Conservation (phyloP, 2,888 invertebrate species). For the Thelaira solivaga region DNA sequence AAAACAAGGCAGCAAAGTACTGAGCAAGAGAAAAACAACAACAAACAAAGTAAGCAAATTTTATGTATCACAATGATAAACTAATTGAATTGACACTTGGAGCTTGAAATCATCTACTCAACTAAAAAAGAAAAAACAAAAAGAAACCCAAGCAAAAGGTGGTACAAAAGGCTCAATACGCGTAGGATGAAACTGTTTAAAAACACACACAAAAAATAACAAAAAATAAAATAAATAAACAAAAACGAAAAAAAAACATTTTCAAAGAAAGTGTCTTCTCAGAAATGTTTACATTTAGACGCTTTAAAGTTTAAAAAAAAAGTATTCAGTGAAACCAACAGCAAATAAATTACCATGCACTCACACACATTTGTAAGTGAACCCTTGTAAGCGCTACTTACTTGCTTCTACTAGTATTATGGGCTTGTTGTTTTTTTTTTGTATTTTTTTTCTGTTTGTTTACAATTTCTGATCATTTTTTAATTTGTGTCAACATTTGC, state of each 20-base stretch:
- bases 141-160: background rate
- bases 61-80: conserved; percentile 62
- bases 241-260: background rate
- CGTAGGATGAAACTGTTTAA: background rate
- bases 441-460: conserved; percentile 61
- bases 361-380: background rate
- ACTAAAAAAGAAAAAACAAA: background rate
- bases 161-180: background rate
- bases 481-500: conserved; percentile 73
- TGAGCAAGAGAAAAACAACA: conserved; percentile 12
- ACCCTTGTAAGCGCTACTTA: too few relatives aligned
- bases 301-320: conserved; percentile 36
- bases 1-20: background rate
- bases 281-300: conserved; percentile 27
- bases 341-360: background rate
- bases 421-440: background rate
- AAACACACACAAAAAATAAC: background rate
- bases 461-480: conserved; percentile 70
- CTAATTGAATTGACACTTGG: conserved; percentile 76
- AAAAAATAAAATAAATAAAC: too few relatives aligned
- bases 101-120: conserved; percentile 64
- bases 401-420: too few relatives aligned
- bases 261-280: background rate
- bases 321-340: background rate
- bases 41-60: conserved; percentile 60